phyloP scores from a whole-genome alignment of 2,797 vertebrate genomes.

The Ceryle rudis region DNA sequence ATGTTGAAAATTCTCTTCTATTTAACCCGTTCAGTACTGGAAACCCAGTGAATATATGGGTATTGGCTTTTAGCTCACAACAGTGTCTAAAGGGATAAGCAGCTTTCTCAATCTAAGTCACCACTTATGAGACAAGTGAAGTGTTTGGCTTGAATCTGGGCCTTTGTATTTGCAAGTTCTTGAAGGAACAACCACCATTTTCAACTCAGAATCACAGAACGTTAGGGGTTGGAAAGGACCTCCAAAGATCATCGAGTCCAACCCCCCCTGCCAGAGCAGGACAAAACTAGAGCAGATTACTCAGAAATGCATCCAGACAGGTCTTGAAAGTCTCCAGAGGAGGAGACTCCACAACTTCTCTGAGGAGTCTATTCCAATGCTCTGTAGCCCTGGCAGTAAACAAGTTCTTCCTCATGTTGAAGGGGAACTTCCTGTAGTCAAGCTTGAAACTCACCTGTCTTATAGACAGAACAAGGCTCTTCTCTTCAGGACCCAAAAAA shows the following conservation, averaged over 20 bases:
- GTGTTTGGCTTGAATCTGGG: background rate
- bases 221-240: too few relatives aligned
- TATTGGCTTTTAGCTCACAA: background rate
- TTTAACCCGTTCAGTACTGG: background rate
- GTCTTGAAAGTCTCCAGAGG: too few relatives aligned
- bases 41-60: background rate
- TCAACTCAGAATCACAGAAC: too few relatives aligned
- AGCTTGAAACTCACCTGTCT: too few relatives aligned
- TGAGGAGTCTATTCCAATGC: background rate
- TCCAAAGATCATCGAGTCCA: too few relatives aligned
- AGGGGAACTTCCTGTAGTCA: too few relatives aligned
- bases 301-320: too few relatives aligned
- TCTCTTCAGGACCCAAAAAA: background rate
- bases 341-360: too few relatives aligned
- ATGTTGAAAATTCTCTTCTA: background rate
- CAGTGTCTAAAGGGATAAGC: background rate
- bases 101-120: background rate
- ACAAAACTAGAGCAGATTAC: too few relatives aligned
- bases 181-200: background rate
- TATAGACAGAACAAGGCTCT: background rate
- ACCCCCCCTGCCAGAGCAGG: too few relatives aligned
- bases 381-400: too few relatives aligned
- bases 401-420: too few relatives aligned
- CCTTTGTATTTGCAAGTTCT: background rate
- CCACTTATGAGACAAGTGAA: background rate